Evolutionary conservation across 2,797 vertebrate genomes (phyloP).

Genomic region (Pitangus sulphuratus): DNA sequence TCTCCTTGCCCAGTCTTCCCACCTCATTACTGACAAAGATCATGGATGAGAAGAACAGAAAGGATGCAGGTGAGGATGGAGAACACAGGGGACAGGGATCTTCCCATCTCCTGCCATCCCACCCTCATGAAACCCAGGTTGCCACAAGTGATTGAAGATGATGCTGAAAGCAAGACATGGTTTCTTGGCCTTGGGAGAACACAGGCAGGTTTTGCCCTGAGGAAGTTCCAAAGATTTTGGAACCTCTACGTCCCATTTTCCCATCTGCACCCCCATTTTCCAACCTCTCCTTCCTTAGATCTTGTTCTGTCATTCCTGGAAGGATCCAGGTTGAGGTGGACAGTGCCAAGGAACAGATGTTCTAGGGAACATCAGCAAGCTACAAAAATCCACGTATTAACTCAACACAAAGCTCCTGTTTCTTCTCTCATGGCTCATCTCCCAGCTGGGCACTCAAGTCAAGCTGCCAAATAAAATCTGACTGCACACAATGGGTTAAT

Average conservation of each 20-base stretch:
- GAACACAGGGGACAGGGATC: rapidly evolving
- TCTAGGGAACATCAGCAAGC: background rate
- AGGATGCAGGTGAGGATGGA: background rate
- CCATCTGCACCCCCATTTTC: background rate
- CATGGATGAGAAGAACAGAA: background rate
- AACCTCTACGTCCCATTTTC: background rate
- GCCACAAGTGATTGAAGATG: rapidly evolving
- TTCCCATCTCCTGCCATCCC: background rate
- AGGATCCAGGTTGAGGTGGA: background rate
- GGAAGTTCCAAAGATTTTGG: background rate
- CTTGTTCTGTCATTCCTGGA: background rate
- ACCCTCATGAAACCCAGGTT: rapidly evolving
- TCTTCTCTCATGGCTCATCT: slow-evolving; percentile 15
- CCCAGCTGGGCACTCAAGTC: slow-evolving; percentile 9
- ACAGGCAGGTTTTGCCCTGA: background rate
- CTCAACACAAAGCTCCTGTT: slow-evolving; percentile 13
- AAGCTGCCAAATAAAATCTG: slow-evolving; percentile 10
- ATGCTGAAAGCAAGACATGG: background rate
- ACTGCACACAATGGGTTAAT: slow-evolving; percentile 20
- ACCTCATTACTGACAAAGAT: slow-evolving; percentile 42
- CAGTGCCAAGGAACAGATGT: background rate
- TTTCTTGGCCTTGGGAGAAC: background rate
- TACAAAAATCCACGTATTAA: background rate
- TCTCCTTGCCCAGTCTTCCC: slow-evolving; percentile 54
- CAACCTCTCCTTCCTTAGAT: background rate